Conservation (phyloP, 92 coral and sea anemone genomes). For the Isaurus tuberculatus region DNA sequence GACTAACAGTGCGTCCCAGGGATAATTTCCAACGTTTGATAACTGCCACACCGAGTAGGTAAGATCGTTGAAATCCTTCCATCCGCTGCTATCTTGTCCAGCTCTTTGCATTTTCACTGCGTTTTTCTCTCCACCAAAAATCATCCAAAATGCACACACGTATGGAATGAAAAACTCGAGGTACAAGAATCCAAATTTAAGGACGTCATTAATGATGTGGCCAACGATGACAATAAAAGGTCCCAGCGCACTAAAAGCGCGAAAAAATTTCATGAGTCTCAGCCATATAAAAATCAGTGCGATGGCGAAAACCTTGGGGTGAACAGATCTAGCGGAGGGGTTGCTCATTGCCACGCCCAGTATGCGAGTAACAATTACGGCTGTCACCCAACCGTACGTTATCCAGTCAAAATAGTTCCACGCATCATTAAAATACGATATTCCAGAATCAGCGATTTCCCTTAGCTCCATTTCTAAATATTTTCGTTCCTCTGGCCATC, state of each 20-base stretch:
- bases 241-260: conserved; percentile 86
- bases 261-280: conserved; percentile 94
- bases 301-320: conserved; percentile 86
- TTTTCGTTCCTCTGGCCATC: conserved; percentile 98
- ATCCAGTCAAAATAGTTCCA: conserved; percentile 99
- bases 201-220: conserved; percentile 90
- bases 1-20: conserved; percentile 89
- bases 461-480: conserved; percentile 92
- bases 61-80: conserved; percentile 83
- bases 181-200: conserved; percentile 88
- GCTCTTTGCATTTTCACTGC: conserved; percentile 70
- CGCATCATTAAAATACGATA: conserved; percentile 92
- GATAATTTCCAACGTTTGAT: conserved; percentile 93
- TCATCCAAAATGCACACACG: conserved; percentile 97
- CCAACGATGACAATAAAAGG: conserved; percentile 98
- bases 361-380: conserved; percentile 81
- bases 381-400: conserved; percentile 88
- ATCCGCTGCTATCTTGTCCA: conserved; percentile 72
- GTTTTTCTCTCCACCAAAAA: conserved; percentile 88
- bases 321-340: conserved; percentile 66
- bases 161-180: conserved; percentile 89
- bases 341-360: conserved; percentile 70
- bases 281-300: conserved; percentile 94
- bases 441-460: conserved; percentile 84
- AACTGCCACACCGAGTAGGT: conserved; percentile 99